Evolutionary conservation across 1,140 invertebrate genomes (phyloP), one percentile per base, ranked within the genome.

Genomic region (Aphaenogaster floridana): DNA sequence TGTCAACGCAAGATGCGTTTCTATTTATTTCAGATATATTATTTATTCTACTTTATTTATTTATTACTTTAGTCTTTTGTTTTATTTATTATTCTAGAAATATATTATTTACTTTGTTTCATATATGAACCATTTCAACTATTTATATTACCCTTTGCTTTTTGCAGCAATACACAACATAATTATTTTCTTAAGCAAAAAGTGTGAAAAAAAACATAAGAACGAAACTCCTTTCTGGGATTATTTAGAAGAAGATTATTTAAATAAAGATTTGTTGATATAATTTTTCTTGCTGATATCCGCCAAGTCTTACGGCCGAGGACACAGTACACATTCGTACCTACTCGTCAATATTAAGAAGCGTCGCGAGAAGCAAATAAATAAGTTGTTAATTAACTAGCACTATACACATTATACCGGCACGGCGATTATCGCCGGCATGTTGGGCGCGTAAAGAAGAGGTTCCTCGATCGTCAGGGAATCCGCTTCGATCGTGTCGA

Each of bases 331-430:
- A 83, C 78, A 83, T 89, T 89, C 87, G 81, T 89, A 93, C 87
- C 92, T 92, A 92, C 90, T 91, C 89, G 88, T 91, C 92, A 92
- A 92, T 93, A 91, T 81, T 91, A 85, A 88, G 68, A 86, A 81
- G n/a, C 74, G 69, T 88, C 74, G 83, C 57, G 77, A 79, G 54
- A 61, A 86, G 61, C 45, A 69, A 88, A 36, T 61, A 59, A 77
- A 63, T 85, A 79, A 59, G 36, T 63, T 54, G 64, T 39, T 36
- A 69, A 42, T 61, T 17, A 77, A 78, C 11, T 52, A 87, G 57
- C 69, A 42, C 50, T 50, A 76, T 63, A 28, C 9, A 59, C 21
- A 59, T 54, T 13, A 39, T 28, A 34, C 36, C 42, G 45, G 57
- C 36, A 66, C 52, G 74, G 17, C 42, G 66, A 48, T 76, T 39